Evolutionary conservation across 2,888 invertebrate genomes (phyloP).

Genomic region (Scaptomyza parva): DNA sequence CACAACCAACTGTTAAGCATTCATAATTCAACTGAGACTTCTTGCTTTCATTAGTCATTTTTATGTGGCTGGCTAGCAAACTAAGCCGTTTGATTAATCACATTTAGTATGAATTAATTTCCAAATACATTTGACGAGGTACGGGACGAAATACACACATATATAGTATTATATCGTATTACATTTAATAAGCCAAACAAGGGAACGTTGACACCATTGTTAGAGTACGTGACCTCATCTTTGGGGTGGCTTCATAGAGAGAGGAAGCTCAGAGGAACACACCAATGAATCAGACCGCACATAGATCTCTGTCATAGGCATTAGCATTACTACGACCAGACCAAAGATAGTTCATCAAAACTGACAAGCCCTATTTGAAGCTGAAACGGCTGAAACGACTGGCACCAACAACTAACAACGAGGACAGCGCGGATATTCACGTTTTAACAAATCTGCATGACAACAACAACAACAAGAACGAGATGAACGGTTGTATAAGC

Average conservation of each 20-base stretch:
- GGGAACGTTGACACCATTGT: conserved; percentile 59
- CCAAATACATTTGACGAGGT: conserved; percentile 17
- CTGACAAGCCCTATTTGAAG: conserved; percentile 74
- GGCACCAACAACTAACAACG: neutral
- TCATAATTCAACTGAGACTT: conserved; percentile 6
- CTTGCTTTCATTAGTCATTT: conserved; percentile 42
- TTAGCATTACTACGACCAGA: conserved; percentile 66
- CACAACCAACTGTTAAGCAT: conserved; percentile 3
- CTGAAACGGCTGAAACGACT: conserved; percentile 13
- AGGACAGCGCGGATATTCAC: conserved; percentile 44
- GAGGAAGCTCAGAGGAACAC: conserved; percentile 2
- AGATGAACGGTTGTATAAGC: conserved; percentile 3
- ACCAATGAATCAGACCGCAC: conserved; percentile 75
- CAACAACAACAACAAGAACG: conserved; percentile 7
- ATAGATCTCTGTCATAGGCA: conserved; percentile 75
- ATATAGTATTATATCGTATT: conserved; percentile 43
- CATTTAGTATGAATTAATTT: conserved; percentile 72
- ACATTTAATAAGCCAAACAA: conserved; percentile 76
- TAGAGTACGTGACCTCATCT: conserved; percentile 65
- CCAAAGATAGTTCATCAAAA: conserved; percentile 76
- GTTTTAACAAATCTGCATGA: conserved; percentile 67
- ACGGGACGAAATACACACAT: conserved; percentile 21
- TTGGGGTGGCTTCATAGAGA: conserved; percentile 15
- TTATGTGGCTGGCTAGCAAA: conserved; percentile 14
- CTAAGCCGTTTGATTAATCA: conserved; percentile 64